phyloP scores from a whole-genome alignment of 2,113 vertebrate genomes.

The Pseudopipra pipra region DNA sequence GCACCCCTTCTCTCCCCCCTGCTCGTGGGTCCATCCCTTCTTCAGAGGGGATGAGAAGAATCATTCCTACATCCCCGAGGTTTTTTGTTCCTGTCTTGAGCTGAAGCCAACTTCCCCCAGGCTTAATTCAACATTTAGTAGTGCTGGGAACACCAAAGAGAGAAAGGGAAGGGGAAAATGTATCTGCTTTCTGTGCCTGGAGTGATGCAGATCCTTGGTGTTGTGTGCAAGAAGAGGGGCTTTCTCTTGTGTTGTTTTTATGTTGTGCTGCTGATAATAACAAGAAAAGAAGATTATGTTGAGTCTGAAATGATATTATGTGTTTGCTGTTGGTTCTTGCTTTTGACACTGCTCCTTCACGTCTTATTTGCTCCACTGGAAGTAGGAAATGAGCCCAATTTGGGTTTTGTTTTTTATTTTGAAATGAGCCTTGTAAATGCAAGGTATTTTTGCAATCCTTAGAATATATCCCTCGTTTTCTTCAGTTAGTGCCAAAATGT shows the following conservation, averaged over 20 bases:
- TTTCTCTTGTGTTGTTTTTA: constrained; percentile 9
- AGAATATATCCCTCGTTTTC: constrained; percentile 28
- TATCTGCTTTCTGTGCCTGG: constrained; percentile 21
- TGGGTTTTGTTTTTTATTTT: neutral
- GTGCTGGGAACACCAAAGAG: constrained; percentile 28
- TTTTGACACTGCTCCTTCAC: neutral
- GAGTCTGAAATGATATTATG: neutral
- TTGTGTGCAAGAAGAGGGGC: constrained; percentile 12
- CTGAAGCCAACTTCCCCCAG: constrained; percentile 60
- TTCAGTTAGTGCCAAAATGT: constrained; percentile 28
- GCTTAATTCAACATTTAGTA: constrained; percentile 60
- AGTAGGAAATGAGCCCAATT: neutral
- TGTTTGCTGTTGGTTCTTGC: neutral
- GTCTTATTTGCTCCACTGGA: neutral
- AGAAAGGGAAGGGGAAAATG: neutral
- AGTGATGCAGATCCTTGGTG: constrained; percentile 22
- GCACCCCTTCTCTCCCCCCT: neutral
- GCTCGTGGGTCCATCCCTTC: neutral
- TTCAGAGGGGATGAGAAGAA: neutral
- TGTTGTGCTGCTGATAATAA: constrained; percentile 53
- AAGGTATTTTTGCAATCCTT: constrained; percentile 13
- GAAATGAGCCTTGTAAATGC: neutral
- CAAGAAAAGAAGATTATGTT: neutral
- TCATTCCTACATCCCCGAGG: neutral
- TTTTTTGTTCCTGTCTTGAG: constrained; percentile 47